phyloP scores from a whole-genome alignment of 2,797 vertebrate species.

The Parotocinclus haroldoi region DNA sequence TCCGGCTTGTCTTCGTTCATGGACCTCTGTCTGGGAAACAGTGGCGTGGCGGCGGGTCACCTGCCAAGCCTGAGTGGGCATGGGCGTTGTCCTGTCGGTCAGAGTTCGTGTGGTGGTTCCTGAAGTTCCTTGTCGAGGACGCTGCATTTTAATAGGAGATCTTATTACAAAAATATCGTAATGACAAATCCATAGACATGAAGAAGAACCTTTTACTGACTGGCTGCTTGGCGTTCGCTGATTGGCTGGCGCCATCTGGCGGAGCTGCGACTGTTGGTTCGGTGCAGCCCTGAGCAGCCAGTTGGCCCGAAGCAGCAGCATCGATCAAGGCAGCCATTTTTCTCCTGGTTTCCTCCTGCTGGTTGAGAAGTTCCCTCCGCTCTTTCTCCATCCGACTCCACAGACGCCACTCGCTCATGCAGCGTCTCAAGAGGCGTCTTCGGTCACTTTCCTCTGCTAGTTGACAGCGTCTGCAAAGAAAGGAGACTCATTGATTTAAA shows the following conservation, averaged over 20 bases:
- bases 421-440: constrained; percentile 70
- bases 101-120: too few species aligned
- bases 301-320: constrained; percentile 66
- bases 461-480: constrained; percentile 56
- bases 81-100: constrained; percentile 19
- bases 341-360: constrained; percentile 76
- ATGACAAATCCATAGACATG: too few species aligned
- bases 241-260: constrained; percentile 27
- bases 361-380: constrained; percentile 67
- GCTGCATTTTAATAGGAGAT: too few species aligned
- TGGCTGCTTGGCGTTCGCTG: too few species aligned
- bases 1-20: neutral
- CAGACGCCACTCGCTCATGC: constrained; percentile 77
- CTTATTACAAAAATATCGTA: too few species aligned
- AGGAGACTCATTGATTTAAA: too few species aligned
- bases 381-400: constrained; percentile 72
- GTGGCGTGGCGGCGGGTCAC: constrained; percentile 61
- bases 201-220: too few species aligned
- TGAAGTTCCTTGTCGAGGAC: too few species aligned
- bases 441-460: constrained; percentile 74
- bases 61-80: constrained; percentile 66
- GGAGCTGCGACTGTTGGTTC: constrained; percentile 13
- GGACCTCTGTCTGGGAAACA: constrained; percentile 55
- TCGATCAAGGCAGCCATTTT: constrained; percentile 84
- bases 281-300: constrained; percentile 30